Evolutionary conservation across 2,888 invertebrate species (phyloP), one percentile per base, ranked within the genome.

Genomic region (Leucophenga montana): DNA sequence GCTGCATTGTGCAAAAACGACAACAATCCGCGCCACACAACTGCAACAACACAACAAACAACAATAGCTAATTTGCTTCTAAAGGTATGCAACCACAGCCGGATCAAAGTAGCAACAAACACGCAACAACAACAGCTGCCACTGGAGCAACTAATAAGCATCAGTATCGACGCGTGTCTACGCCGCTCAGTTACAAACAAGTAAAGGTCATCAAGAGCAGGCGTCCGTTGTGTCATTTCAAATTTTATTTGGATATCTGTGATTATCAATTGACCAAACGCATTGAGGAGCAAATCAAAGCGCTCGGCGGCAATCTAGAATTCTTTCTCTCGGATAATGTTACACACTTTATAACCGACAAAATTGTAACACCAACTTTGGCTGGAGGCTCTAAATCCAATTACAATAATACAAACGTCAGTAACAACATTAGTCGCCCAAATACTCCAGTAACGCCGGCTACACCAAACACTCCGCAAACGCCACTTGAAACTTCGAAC

Each of bases 241-340:
- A 91, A 86, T 94, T 94, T 90, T 94, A 94, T 88, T 91, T 94
- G 91, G 94, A 94, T 86, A 91, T 94, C 81, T 92, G 93, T 89
- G 94, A 93, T 84, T 92, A 92, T 90, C 91, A 90, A 78, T 88
- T 92, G 69, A 90, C 92, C 73, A 90, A 90, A 82, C 92, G 92
- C 77, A 88, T 94, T 88, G 93, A 94, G 82, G 90, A 90, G 75
- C 92, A 92, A 87, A 92, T 94, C 80, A 92, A 92, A 86, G 91
- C 92, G 81, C 90, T 94, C 88, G 94, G 94, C 77, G 92, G 94
- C 89, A 79, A 79, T 9, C 78, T 86, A 61, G 87, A 89, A 73
- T 88, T 89, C 75, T 88, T 89, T 73, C 80, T 89, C 46, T 86
- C 85, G 31, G 84, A 86, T 66, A 85, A 80, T 75, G 85, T 89